Conservation (phyloP, 2,113 vertebrate genomes). For the Rana temporaria region DNA sequence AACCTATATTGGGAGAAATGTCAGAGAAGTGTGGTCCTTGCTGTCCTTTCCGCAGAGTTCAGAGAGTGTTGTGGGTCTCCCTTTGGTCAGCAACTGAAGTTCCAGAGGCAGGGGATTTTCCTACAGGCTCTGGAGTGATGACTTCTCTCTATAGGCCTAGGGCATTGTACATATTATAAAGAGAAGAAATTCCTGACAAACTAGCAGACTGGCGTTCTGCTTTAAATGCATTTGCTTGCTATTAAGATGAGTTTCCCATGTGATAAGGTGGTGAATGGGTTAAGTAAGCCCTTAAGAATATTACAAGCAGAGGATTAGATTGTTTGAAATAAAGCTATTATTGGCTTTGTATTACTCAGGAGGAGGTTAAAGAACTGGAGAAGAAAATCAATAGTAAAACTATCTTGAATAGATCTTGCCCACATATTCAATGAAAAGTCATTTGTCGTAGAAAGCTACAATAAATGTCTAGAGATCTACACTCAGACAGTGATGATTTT, state of each 20-base stretch:
- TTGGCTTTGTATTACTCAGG: conserved; percentile 44
- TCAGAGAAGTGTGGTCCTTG: no score
- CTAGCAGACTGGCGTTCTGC: no score
- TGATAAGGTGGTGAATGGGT: conserved; percentile 14
- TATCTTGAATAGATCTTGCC: conserved; percentile 36
- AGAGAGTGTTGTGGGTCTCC: no score
- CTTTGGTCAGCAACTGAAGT: no score
- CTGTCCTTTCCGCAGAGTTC: no score
- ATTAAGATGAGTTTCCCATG: background rate
- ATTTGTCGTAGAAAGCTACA: conserved; percentile 10
- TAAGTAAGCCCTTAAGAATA: conserved; percentile 30
- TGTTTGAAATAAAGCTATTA: conserved; percentile 45
- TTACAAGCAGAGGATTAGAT: conserved; percentile 37
- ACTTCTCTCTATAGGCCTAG: no score
- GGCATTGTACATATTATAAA: no score
- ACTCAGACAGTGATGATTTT: background rate
- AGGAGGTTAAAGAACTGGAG: conserved; percentile 50
- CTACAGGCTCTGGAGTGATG: no score
- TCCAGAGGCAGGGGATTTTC: no score
- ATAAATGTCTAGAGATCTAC: conserved; percentile 4
- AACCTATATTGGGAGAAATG: no score
- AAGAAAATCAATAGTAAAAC: conserved; percentile 48
- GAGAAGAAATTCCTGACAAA: no score
- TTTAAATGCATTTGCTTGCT: background rate
- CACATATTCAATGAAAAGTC: conserved; percentile 14